Evolutionary conservation across 2,888 invertebrate genomes (phyloP).

Genomic region (Ceratothoa steindachneri): DNA sequence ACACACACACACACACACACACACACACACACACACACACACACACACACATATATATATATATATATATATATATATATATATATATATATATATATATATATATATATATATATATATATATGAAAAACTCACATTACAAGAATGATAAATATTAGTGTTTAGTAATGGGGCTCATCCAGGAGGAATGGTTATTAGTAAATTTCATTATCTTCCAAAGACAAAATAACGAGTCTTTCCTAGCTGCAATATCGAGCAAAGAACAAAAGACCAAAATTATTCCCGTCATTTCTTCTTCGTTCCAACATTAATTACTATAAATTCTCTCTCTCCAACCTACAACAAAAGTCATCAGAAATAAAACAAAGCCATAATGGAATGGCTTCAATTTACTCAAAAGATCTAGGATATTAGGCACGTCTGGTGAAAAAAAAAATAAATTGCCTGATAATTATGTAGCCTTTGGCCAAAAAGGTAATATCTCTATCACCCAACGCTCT

Average conservation of each 20-base stretch:
- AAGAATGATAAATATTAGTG: too few species aligned
- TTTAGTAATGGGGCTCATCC: too few species aligned
- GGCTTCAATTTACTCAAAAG: constrained; percentile 12
- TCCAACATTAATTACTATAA: constrained; percentile 1
- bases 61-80: neutral
- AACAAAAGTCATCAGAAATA: neutral
- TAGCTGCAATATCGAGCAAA: neutral
- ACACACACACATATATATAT: neutral
- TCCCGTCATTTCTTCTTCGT: neutral
- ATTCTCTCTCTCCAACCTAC: neutral
- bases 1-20: neutral
- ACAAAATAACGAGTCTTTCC: too few species aligned
- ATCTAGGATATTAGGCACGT: constrained; percentile 5
- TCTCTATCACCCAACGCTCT: constrained; percentile 4
- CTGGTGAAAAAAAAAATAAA: constrained; percentile 5
- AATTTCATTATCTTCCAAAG: too few species aligned
- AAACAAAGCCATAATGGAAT: neutral
- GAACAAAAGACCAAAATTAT: neutral
- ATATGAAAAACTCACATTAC: too few species aligned
- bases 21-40: neutral
- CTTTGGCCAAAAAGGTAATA: constrained; percentile 7
- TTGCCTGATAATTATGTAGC: constrained; percentile 10
- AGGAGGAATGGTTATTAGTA: too few species aligned
- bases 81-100: neutral
- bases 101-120: neutral